Conservation (phyloP, 92 coral and sea anemone genomes). For the Porites evermanni region DNA sequence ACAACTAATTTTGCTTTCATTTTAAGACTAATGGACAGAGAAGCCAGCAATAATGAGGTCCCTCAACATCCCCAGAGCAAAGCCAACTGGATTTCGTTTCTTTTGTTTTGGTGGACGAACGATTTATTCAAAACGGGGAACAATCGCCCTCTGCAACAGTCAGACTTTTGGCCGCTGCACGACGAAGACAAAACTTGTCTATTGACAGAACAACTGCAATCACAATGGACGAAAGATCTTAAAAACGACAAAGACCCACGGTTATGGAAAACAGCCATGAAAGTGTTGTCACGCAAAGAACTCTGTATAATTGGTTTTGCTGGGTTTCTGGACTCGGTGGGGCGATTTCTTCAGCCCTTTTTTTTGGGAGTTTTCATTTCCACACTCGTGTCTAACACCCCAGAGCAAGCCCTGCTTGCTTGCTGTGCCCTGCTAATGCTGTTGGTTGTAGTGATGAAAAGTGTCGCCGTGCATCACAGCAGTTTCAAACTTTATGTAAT, state of each 20-base stretch:
- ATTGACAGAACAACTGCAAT: conserved; percentile 16
- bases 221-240: conserved; percentile 35
- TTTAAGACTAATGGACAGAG: conserved; percentile 13
- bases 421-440: conserved; percentile 28
- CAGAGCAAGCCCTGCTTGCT: conserved; percentile 19
- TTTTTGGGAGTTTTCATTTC: conserved; percentile 42
- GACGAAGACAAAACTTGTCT: conserved; percentile 35
- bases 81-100: conserved; percentile 38
- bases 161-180: conserved; percentile 52
- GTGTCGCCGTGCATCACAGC: conserved; percentile 48
- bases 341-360: conserved; percentile 50
- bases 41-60: background rate
- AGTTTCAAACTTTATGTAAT: conserved; percentile 45
- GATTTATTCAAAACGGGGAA: conserved; percentile 44
- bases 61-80: conserved; percentile 40
- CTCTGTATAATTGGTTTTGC: conserved; percentile 29
- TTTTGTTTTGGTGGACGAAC: conserved; percentile 58
- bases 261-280: conserved; percentile 40
- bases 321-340: conserved; percentile 40
- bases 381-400: conserved; percentile 9
- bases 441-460: conserved; percentile 38
- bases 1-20: background rate
- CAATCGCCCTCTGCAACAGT: conserved; percentile 46
- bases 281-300: conserved; percentile 31
- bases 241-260: conserved; percentile 22